Evolutionary conservation across 2,888 invertebrate genomes (phyloP), one percentile per base, ranked within the genome.

Genomic region (Eupeodes luniger): DNA sequence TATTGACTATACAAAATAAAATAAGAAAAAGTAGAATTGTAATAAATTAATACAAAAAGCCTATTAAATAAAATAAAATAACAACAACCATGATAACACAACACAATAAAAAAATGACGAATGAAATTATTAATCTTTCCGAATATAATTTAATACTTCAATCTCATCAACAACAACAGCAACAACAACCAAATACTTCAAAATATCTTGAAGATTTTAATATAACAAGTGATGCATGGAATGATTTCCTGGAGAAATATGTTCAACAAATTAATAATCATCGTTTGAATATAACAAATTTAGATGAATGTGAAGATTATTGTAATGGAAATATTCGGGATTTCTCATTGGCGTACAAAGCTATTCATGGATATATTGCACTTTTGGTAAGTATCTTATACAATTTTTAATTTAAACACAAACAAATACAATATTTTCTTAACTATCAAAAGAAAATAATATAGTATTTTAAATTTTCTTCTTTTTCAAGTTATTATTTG

Each of bases 291-390:
- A 74, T 40, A 44, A 85, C 53, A 59, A 77, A 9, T 2, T 27
- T 74, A 0, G 90, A 91, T 49, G 92, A 93, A 51, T 93, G 93
- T 49, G 89, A 88, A 80, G 93, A 94, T 87, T 96, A 96, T 92
- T 96, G 96, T 90, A 95, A 94, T 57, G 95, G 95, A 0, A 94
- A 93, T 67, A 94, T 96, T 76, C 94, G 95, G 61, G 95, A 95
- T 66, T 92, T 96, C 78, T 94, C 96, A 19, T 92, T 94, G 2
- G 94, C 94, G 0, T 97, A 97, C 93, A 95, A 95, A 88, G 94
- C 95, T 70, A 95, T 96, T 85, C 98, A 98, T 92, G 97, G 98
- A 84, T 98, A 97, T 92, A 95, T 97, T 89, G 96, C 97, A 74
- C 94, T 98, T 14, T 94, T 96, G 90, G 97, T 98, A 91, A 95